phyloP scores from a whole-genome alignment of 2,113 vertebrate species.

The Procavia capensis region DNA sequence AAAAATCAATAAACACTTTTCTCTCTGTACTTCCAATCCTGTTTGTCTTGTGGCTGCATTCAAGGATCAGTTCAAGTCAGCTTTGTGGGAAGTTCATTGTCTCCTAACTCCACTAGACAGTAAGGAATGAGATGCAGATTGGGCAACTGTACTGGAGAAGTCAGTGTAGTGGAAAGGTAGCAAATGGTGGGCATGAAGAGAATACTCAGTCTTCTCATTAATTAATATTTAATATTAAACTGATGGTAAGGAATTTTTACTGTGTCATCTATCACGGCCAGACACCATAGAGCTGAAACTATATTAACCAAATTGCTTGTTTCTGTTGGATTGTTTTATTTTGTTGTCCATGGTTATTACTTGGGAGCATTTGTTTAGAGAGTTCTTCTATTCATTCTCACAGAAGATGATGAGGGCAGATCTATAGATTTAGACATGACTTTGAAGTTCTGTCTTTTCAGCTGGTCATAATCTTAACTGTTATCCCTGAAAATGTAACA shows the following conservation, averaged over 20 bases:
- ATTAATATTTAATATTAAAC: slow-evolving; percentile 47
- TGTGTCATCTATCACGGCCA: background rate
- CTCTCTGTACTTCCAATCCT: background rate
- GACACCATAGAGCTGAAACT: background rate
- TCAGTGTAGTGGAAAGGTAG: background rate
- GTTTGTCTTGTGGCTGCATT: slow-evolving; percentile 36
- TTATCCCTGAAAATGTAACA: background rate
- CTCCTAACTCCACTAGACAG: background rate
- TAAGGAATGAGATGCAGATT: slow-evolving; percentile 10
- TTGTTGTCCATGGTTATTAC: slow-evolving; percentile 48
- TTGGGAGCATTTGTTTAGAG: slow-evolving; percentile 26
- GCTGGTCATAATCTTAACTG: background rate
- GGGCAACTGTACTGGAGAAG: slow-evolving; percentile 8
- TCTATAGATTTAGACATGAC: slow-evolving; percentile 2
- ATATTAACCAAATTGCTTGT: background rate
- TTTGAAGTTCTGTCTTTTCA: slow-evolving; percentile 51
- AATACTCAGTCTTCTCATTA: background rate
- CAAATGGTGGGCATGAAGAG: background rate
- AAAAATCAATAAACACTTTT: slow-evolving; percentile 27
- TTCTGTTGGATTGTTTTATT: slow-evolving; percentile 50
- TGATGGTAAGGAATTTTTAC: slow-evolving; percentile 41
- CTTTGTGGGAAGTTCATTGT: slow-evolving; percentile 42
- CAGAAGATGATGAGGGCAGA: background rate
- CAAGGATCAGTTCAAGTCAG: background rate
- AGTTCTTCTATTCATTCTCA: slow-evolving; percentile 14